A percentile compares a stretch with the other conserved stretches of the same genome.
These are phyloP conservation scores for Osmerus eperlanus DNA, from an alignment of 2,113 vertebrate genomes.

Conservation along the genomic window DNA sequence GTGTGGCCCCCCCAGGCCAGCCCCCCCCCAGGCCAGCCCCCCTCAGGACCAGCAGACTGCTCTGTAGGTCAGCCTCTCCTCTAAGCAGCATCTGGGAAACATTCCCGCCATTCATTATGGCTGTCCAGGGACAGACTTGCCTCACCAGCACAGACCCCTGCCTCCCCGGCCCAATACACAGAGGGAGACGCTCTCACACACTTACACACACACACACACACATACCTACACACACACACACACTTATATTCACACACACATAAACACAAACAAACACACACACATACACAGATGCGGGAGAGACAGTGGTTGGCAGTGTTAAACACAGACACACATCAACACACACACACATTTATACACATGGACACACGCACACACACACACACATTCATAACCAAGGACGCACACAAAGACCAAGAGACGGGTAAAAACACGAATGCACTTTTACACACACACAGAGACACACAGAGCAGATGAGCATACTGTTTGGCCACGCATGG, in stretches of 20 bases:
- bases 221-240: background rate
- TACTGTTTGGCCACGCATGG: background rate
- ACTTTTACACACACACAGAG: background rate
- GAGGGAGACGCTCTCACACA: background rate
- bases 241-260: background rate
- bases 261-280: background rate
- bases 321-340: background rate
- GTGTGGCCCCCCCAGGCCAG: background rate
- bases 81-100: slow-evolving; percentile 59
- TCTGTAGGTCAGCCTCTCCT: slow-evolving; percentile 57
- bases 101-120: slow-evolving; percentile 59
- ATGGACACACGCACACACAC: background rate
- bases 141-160: slow-evolving; percentile 19
- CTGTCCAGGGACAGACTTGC: slow-evolving; percentile 39
- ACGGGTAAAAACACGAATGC: no score
- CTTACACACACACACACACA: background rate
- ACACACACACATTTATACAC: background rate
- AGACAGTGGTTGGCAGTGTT: background rate
- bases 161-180: slow-evolving; percentile 9
- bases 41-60: slow-evolving; percentile 13
- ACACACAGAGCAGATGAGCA: background rate
- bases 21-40: slow-evolving; percentile 15
- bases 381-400: background rate
- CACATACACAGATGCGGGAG: background rate
- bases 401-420: no score